Evolutionary conservation across 2,113 vertebrate species (phyloP), one percentile per base, ranked within the genome.

Genomic region (Caretta caretta): DNA sequence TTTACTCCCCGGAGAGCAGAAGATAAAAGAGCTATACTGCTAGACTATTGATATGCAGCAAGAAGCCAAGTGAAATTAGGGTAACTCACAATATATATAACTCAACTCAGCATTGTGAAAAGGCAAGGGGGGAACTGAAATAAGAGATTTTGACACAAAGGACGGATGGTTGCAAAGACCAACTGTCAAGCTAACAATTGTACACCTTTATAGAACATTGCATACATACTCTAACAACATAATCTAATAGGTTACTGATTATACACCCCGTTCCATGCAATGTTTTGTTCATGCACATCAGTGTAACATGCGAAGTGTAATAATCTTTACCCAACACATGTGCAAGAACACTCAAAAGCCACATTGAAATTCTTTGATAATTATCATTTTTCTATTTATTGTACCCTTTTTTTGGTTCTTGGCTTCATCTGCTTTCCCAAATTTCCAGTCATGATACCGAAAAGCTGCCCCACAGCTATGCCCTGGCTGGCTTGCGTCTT

Each of bases 141-240:
- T 75, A 80, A 75, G 38, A 78, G 49, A 27, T 87, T 75, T 87
- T 51, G 6, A 75, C 57, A 14, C 35, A 76, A 89, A 72, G 38
- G 35, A 86, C 53, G 19, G 38, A 86, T 31, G 42, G 53, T 4
- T 87, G 89, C 75, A 85, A 69, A 89, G 93, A 78, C 7, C 42
- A 88, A 19, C 59, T 91, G 90, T 16, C 88, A 86, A 91, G 89
- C 83, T 85, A 95, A 86, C 54, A 93, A 94, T 48, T 88, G 75
- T 1, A 94, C 90, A 59, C 69, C 11, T 94, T 95, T 88, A 83
- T 79, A 54, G 65, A 31, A 78, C 38, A 72, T 14, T 84, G 89
- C 29, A 13, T 20, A 1, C 80, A 10, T 27, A 54, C 88, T 92
- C 93, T 87, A 93, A 49, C 46, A 48, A 78, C 1, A 0, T 90